Conservation (phyloP, 2,888 invertebrate species). For the Neria commutata region DNA sequence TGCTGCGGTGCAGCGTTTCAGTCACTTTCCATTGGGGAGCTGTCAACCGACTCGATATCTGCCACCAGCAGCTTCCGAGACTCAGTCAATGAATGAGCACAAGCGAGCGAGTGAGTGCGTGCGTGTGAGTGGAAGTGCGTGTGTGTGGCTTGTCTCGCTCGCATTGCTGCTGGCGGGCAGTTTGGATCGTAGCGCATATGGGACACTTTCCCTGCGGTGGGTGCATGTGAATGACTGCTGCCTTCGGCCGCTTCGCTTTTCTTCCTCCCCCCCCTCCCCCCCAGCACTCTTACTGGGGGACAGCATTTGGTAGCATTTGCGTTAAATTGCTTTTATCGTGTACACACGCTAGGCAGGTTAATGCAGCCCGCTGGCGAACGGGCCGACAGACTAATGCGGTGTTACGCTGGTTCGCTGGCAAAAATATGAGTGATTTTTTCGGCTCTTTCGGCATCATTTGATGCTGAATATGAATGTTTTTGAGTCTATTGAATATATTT, state of each 20-base stretch:
- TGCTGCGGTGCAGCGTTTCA: neutral
- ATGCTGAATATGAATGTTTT: neutral
- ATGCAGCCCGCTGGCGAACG: too few species aligned
- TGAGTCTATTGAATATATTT: constrained; percentile 19
- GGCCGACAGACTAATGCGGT: too few species aligned
- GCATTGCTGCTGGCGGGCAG: neutral
- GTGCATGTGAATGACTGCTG: too few species aligned
- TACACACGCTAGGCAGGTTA: constrained; percentile 2
- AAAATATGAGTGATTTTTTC: neutral
- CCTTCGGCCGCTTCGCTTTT: too few species aligned
- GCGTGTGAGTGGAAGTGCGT: neutral
- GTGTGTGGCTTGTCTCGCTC: neutral
- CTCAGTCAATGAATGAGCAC: neutral
- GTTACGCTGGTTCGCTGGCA: too few species aligned
- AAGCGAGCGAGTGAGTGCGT: neutral
- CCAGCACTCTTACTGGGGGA: too few species aligned
- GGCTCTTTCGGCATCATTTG: neutral
- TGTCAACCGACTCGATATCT: constrained; percentile 24
- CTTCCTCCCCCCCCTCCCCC: too few species aligned
- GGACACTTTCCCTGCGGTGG: too few species aligned
- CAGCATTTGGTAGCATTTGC: too few species aligned
- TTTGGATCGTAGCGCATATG: too few species aligned
- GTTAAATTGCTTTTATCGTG: constrained; percentile 2
- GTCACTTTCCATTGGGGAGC: constrained; percentile 19
- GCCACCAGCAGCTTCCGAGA: constrained; percentile 20